These are phyloP conservation scores for Haliclona indistincta DNA, from an alignment of 37 sponge, comb jelly and placozoan species.

Conservation along the genomic window DNA sequence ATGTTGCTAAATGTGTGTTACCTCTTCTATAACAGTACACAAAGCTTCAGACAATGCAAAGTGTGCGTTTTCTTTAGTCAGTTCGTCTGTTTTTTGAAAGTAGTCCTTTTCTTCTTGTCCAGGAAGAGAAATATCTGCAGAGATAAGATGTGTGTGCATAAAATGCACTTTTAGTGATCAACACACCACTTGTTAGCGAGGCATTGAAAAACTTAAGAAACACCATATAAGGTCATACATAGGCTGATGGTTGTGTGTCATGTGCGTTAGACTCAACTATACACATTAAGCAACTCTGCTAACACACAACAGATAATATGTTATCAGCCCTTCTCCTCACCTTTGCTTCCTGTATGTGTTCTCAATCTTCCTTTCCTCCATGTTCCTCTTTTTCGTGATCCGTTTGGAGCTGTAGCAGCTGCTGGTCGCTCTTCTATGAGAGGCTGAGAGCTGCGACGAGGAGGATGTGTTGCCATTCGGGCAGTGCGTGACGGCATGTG, in stretches of 20 bases:
- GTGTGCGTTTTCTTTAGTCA: slow-evolving; percentile 59
- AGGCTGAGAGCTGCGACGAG: background rate
- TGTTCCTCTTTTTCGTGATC: background rate
- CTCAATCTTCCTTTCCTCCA: background rate
- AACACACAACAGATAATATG: too few species aligned
- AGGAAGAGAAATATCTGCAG: too few species aligned
- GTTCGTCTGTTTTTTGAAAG: slow-evolving; percentile 56
- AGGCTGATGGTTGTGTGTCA: too few species aligned
- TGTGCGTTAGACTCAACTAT: too few species aligned
- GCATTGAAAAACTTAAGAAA: background rate
- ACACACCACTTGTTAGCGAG: background rate
- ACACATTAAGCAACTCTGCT: too few species aligned
- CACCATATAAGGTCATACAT: background rate
- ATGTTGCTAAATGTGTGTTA: background rate
- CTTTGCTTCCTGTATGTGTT: background rate
- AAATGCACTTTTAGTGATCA: background rate
- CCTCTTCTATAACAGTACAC: slow-evolving; percentile 47
- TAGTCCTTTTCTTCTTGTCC: slow-evolving; percentile 38
- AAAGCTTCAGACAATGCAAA: slow-evolving; percentile 58
- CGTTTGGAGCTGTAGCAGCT: background rate
- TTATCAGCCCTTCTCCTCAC: background rate
- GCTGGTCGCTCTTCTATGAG: background rate
- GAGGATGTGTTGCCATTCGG: background rate
- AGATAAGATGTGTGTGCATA: too few species aligned
- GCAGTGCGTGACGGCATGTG: too few species aligned